phyloP scores from a whole-genome alignment of 1,140 invertebrate species.

The Marisa cornuarietis region DNA sequence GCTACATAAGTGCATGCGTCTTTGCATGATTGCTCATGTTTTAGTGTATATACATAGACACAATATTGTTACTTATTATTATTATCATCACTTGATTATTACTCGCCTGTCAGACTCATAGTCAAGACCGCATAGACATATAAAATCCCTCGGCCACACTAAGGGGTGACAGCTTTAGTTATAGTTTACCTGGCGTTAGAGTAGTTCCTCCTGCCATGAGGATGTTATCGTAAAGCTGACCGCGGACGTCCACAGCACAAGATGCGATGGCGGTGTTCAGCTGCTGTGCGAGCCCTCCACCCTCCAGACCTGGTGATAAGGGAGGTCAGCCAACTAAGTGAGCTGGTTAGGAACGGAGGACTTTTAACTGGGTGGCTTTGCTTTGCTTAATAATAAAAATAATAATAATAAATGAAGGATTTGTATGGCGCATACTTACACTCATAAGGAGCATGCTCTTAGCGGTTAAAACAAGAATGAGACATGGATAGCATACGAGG shows the following conservation, averaged over 20 bases:
- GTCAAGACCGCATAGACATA: neutral
- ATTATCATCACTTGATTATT: neutral
- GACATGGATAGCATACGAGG: no score
- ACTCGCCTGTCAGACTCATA: neutral
- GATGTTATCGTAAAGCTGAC: constrained; percentile 2
- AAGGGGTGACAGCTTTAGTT: no score
- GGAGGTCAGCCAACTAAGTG: neutral
- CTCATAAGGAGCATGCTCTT: no score
- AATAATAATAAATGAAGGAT: no score
- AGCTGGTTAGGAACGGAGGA: neutral
- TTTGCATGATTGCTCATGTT: neutral
- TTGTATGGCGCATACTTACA: no score
- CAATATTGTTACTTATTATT: neutral
- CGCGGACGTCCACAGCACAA: constrained; percentile 12
- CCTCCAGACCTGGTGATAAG: constrained; percentile 8
- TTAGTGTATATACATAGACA: neutral
- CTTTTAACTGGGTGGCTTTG: neutral
- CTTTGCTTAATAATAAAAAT: no score
- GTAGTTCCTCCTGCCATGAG: constrained; percentile 19
- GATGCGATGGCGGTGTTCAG: neutral
- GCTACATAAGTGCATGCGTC: neutral
- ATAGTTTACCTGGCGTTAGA: constrained; percentile 4
- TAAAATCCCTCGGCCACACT: neutral
- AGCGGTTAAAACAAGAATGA: no score
- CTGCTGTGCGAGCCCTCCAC: neutral